Conservation (phyloP, 2,888 invertebrate species). For the Drosophila flavopinicola region DNA sequence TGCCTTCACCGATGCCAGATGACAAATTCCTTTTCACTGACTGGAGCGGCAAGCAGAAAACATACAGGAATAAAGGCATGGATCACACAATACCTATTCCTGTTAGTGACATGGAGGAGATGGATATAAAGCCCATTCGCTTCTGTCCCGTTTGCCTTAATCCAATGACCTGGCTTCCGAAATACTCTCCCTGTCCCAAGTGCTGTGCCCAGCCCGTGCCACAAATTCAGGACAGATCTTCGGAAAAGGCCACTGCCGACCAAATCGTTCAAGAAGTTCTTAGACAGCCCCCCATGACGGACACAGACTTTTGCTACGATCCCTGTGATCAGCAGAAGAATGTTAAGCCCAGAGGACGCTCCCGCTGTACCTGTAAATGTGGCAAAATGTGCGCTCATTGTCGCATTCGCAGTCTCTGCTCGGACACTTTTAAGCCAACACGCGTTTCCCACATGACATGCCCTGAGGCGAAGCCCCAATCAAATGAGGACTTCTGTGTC, state of each 20-base stretch:
- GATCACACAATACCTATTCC: conserved; percentile 41
- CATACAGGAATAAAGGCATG: neutral
- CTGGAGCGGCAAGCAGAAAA: conserved; percentile 1
- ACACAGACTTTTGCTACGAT: conserved; percentile 30
- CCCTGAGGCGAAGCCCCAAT: conserved; percentile 31
- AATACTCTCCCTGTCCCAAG: conserved; percentile 83
- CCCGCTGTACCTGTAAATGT: conserved; percentile 67
- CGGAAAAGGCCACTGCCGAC: conserved; percentile 66
- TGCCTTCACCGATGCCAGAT: conserved; percentile 7
- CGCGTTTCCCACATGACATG: conserved; percentile 12
- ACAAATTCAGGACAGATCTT: conserved; percentile 29
- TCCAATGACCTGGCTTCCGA: conserved; percentile 82
- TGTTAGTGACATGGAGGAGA: conserved; percentile 15
- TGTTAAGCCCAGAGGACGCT: too few species aligned
- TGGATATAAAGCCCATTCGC: conserved; percentile 62
- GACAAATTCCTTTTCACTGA: neutral
- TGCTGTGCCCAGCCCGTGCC: conserved; percentile 78
- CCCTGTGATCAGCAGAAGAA: conserved; percentile 19
- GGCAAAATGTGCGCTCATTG: conserved; percentile 75
- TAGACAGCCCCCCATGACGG: conserved; percentile 15
- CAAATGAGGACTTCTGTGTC: conserved; percentile 60
- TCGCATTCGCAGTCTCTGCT: conserved; percentile 74
- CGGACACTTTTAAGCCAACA: conserved; percentile 47
- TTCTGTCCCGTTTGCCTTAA: conserved; percentile 81
- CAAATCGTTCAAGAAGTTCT: conserved; percentile 72